phyloP scores from a whole-genome alignment of 2,113 vertebrate genomes.

The Dascyllus trimaculatus region DNA sequence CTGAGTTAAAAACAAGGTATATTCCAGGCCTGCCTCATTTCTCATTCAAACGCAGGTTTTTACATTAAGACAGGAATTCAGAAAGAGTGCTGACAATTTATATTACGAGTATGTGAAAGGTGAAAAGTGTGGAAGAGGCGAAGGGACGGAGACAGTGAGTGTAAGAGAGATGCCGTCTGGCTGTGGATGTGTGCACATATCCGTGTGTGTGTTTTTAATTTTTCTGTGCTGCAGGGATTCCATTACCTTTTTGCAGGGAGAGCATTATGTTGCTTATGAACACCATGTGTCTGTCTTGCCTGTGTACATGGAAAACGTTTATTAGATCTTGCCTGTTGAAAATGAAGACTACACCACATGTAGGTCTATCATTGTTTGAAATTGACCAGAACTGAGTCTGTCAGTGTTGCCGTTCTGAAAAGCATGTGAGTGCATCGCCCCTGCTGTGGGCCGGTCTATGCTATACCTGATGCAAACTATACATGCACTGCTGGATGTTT shows the following conservation, averaged over 20 bases:
- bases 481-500: conserved; percentile 38
- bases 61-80: conserved; percentile 68
- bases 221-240: conserved; percentile 56
- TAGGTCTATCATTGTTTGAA: conserved; percentile 58
- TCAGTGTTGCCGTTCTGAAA: conserved; percentile 34
- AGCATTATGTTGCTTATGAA: conserved; percentile 71
- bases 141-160: conserved; percentile 13
- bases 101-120: conserved; percentile 66
- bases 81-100: conserved; percentile 69
- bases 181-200: conserved; percentile 31
- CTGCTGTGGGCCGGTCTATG: conserved; percentile 38
- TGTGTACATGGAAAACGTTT: conserved; percentile 56
- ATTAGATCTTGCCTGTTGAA: conserved; percentile 67
- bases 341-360: conserved; percentile 63
- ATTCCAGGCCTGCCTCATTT: conserved; percentile 57
- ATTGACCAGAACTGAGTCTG: conserved; percentile 43
- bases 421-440: conserved; percentile 51
- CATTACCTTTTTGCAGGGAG: conserved; percentile 60
- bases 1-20: conserved; percentile 44
- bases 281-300: conserved; percentile 76
- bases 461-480: conserved; percentile 49
- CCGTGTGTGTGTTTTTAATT: conserved; percentile 64
- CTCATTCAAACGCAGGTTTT: conserved; percentile 57
- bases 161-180: conserved; percentile 10
- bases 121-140: conserved; percentile 55